Conservation (phyloP, 2,888 invertebrate genomes). For the Drosophila anceps region DNA sequence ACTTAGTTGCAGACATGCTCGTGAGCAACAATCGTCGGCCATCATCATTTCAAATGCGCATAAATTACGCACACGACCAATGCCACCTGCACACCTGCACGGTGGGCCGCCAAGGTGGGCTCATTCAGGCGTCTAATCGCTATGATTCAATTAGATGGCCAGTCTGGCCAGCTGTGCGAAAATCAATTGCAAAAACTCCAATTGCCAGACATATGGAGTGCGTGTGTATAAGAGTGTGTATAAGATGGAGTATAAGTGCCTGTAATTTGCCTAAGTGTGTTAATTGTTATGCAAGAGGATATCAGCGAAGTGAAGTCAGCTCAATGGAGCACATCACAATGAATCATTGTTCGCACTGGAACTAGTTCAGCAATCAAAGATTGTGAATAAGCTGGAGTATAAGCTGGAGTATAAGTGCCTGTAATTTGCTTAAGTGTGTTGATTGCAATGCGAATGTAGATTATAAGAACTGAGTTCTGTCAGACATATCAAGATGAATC, state of each 20-base stretch:
- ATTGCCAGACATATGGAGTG: background rate
- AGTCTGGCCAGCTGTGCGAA: conserved; percentile 23
- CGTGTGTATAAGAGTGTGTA: conserved; percentile 1
- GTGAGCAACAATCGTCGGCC: conserved; percentile 44
- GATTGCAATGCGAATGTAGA: background rate
- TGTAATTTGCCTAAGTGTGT: conserved; percentile 3
- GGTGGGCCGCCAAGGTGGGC: conserved; percentile 1
- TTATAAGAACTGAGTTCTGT: background rate
- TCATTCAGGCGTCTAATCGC: conserved; percentile 47
- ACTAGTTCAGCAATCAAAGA: background rate
- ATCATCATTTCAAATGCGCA: conserved; percentile 69
- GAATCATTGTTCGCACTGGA: background rate
- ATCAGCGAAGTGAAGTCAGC: background rate
- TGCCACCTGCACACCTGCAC: background rate
- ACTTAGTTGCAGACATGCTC: conserved; percentile 30
- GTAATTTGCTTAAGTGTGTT: background rate
- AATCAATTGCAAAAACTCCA: conserved; percentile 40
- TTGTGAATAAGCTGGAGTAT: background rate
- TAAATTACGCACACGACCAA: conserved; percentile 62
- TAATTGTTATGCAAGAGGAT: background rate
- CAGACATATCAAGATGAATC: background rate
- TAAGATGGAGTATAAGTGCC: conserved; percentile 3
- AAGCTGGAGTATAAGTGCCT: background rate
- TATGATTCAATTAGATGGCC: conserved; percentile 56
- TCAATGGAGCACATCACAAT: background rate